Evolutionary conservation across 2,888 invertebrate genomes (phyloP).

Genomic region (Apamea anceps): DNA sequence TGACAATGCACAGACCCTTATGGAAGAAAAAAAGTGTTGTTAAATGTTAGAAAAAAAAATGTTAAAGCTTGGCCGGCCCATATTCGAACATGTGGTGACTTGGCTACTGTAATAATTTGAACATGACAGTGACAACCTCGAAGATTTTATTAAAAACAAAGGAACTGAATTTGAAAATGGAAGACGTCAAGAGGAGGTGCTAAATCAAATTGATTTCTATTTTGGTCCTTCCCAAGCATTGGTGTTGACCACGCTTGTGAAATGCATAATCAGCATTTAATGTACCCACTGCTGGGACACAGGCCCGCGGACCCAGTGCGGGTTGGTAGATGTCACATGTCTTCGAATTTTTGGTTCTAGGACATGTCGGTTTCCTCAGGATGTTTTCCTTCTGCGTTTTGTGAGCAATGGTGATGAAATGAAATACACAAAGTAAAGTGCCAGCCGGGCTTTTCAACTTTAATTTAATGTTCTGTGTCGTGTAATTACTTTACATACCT

Average conservation of each 20-base stretch:
- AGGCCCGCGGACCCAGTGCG: no score
- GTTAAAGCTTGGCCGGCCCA: constrained; percentile 4
- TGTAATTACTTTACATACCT: no score
- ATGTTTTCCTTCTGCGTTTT: no score
- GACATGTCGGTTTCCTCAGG: no score
- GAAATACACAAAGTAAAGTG: no score
- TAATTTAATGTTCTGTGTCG: no score
- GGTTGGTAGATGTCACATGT: no score
- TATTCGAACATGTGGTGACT: constrained; percentile 28
- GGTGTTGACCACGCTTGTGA: not conserved
- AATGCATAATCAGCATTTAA: no score
- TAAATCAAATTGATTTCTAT: not conserved
- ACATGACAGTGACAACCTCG: not conserved
- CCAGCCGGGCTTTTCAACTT: no score
- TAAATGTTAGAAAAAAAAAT: not conserved
- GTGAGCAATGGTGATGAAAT: no score
- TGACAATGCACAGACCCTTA: constrained; percentile 57
- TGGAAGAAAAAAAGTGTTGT: constrained; percentile 19
- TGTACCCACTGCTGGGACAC: no score
- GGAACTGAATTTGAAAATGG: not conserved
- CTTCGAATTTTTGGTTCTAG: no score
- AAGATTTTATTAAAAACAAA: not conserved
- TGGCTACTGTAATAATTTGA: constrained; percentile 19
- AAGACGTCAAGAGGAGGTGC: not conserved
- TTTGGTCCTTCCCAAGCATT: not conserved